A percentile compares a stretch with the other conserved stretches of the same genome.
phyloP scores from a whole-genome alignment of 2,888 invertebrate genomes.

The Drosophila eohydei region DNA sequence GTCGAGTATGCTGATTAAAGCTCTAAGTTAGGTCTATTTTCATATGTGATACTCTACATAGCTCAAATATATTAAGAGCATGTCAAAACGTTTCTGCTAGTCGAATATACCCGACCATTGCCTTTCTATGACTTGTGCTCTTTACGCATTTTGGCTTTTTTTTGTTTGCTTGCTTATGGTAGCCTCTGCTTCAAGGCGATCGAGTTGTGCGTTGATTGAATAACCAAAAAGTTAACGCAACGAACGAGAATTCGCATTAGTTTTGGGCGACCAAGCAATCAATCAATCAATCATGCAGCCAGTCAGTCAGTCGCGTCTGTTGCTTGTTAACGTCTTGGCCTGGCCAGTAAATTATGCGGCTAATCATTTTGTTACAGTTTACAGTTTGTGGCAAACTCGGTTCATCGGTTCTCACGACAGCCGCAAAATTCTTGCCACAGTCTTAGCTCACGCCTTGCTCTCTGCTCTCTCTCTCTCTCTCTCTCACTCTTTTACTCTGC shows the following conservation, averaged over 20 bases:
- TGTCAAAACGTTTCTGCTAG: neutral
- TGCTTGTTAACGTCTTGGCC: constrained; percentile 55
- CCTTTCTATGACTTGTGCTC: neutral
- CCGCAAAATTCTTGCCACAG: constrained; percentile 63
- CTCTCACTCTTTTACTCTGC: neutral
- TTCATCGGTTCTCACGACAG: constrained; percentile 67
- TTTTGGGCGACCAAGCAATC: constrained; percentile 29
- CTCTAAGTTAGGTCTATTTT: neutral
- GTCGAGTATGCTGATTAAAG: neutral
- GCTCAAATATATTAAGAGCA: neutral
- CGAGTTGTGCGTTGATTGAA: constrained; percentile 51
- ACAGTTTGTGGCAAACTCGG: constrained; percentile 40
- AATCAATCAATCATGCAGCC: constrained; percentile 54
- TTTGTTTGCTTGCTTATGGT: constrained; percentile 4
- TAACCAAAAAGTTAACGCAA: constrained; percentile 41
- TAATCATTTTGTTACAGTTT: constrained; percentile 79
- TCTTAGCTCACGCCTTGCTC: constrained; percentile 8
- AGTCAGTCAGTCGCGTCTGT: constrained; percentile 17
- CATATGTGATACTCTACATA: neutral
- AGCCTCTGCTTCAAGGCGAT: constrained; percentile 42
- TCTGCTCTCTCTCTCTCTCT: neutral
- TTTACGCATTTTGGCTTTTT: neutral
- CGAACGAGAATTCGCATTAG: constrained; percentile 56
- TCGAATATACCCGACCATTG: neutral
- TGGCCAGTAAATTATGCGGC: constrained; percentile 71